Evolutionary conservation across 2,797 vertebrate species (phyloP), one percentile per base, ranked within the genome.

Genomic region (Gila robusta): DNA sequence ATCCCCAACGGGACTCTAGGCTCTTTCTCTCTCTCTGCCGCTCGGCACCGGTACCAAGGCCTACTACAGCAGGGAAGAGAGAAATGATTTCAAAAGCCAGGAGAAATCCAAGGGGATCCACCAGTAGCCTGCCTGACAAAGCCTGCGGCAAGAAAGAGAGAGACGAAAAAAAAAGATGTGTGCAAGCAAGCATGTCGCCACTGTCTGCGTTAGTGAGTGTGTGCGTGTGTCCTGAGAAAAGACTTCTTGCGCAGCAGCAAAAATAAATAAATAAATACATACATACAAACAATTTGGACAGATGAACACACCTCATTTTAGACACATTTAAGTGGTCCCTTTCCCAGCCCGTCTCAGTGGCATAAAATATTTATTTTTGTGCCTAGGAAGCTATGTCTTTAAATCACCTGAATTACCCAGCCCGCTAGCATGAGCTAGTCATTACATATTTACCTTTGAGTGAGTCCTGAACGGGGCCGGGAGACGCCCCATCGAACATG

Each of bases 371-470:
- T 64, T 23, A 1, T 56, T 39, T 16, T 44, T 23, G 16, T 14
- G 21, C 59, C 54, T 71, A 85, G 73, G 44, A 35, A 49, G 28
- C 37, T 49, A 64, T 87, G 84, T 91, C 89, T 92, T 92, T 92
- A 92, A 44, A 92, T 91, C 88, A 92, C 87, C 89, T 92, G 80
- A 92, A 85, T 94, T 91, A 93, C 86, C 91, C 82, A 91, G 89
- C 89, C 91, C 35, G 76, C 81, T 90, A 92, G 91, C 93, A 88
- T 95, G 93, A 96, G 94, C 95, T 96, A 94, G 95, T 95, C 92
- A 95, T 93, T 72, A 95, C 92, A 94, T 96, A 96, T 96, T 96
- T 96, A 96, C 95, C 95, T 96, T 96, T 96, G 89, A 96, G 91
- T 87, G 96, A 95, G 94, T 96, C 96, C 93, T 96, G 95, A 94